Conservation (phyloP, 2,797 vertebrate genomes). For the Hafferia zeledoni region DNA sequence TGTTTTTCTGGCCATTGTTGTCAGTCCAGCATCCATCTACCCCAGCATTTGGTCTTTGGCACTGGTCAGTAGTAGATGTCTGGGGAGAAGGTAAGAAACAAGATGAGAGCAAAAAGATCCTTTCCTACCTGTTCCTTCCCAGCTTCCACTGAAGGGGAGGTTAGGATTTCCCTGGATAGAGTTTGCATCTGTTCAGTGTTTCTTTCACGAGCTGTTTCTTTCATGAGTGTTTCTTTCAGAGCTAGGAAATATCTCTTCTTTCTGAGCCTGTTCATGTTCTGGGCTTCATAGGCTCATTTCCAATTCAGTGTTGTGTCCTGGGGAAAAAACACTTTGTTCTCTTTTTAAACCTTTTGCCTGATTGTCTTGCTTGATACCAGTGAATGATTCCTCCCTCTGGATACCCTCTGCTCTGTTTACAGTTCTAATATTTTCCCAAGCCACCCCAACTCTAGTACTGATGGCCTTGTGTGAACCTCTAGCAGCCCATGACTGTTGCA, state of each 20-base stretch:
- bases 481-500: background rate
- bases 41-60: background rate
- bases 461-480: background rate
- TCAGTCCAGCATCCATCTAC: background rate
- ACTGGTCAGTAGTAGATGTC: background rate
- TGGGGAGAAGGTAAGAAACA: background rate
- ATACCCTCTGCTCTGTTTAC: background rate
- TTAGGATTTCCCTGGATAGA: background rate
- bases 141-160: background rate
- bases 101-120: background rate
- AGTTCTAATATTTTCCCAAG: background rate
- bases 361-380: background rate
- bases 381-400: background rate
- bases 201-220: background rate
- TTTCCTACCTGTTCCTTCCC: background rate
- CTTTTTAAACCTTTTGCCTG: background rate
- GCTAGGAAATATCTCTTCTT: background rate
- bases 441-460: rapidly evolving
- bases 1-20: background rate
- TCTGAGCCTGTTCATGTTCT: background rate
- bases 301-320: background rate
- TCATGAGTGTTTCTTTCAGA: no score
- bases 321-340: background rate
- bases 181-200: background rate
- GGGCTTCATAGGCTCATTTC: background rate